Percentiles rank a stretch among this genome's conserved stretches.
These are phyloP conservation scores for Dreissena polymorpha DNA, from an alignment of 1,140 invertebrate genomes.

Conservation along the genomic window DNA sequence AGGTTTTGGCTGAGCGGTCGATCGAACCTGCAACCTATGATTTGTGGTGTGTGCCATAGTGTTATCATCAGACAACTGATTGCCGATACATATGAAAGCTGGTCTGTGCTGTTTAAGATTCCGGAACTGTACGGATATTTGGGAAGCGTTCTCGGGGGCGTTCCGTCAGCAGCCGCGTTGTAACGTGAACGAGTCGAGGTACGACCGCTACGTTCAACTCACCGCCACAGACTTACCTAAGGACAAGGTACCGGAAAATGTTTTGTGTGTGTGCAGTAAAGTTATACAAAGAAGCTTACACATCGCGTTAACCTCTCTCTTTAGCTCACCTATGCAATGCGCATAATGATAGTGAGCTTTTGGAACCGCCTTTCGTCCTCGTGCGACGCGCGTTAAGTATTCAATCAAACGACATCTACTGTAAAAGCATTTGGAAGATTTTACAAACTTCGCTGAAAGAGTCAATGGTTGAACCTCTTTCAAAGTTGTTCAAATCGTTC, in stretches of 20 bases:
- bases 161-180: slow-evolving; percentile 29
- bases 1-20: not conserved
- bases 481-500: too few species aligned
- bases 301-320: not conserved
- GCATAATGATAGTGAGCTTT: not conserved
- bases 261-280: not conserved
- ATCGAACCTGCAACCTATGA: not conserved
- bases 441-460: too few species aligned
- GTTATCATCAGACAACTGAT: not conserved
- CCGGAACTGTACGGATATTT: slow-evolving; percentile 34
- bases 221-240: slow-evolving; percentile 20
- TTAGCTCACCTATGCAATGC: not conserved
- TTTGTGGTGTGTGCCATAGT: not conserved
- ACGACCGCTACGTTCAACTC: slow-evolving; percentile 1
- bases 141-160: slow-evolving; percentile 23
- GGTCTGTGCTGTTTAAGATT: slow-evolving; percentile 5
- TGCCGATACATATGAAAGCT: not conserved
- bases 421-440: too few species aligned
- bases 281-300: not conserved
- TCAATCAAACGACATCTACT: not conserved
- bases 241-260: slow-evolving; percentile 4
- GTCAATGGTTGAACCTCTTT: too few species aligned
- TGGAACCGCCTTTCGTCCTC: not conserved
- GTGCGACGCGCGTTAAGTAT: not conserved
- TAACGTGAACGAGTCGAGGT: not conserved